phyloP scores from a whole-genome alignment of 2,797 vertebrate genomes.

The Otolemur crassicaudatus region DNA sequence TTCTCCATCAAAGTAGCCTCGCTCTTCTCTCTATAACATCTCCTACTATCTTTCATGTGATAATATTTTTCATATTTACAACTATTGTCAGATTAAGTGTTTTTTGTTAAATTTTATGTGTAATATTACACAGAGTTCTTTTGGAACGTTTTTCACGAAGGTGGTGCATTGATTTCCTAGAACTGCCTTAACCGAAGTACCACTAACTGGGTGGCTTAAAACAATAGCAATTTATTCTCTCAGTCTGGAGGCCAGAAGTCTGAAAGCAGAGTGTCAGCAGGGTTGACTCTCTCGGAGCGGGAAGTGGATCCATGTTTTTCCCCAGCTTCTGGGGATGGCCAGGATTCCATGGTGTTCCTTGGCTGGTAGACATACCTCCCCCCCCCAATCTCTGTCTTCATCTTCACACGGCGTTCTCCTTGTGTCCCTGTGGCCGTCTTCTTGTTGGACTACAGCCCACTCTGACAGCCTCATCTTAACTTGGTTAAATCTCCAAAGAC shows the following conservation, averaged over 20 bases:
- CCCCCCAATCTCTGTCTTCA: not conserved
- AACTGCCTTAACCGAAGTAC: not conserved
- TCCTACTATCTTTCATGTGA: not conserved
- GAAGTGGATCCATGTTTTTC: not conserved
- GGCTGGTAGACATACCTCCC: not conserved
- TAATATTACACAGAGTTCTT: slow-evolving; percentile 55
- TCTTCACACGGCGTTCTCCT: rapidly evolving
- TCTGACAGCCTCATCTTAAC: not conserved
- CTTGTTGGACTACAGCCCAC: not conserved
- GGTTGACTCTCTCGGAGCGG: not conserved
- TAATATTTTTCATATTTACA: slow-evolving; percentile 59
- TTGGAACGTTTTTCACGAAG: slow-evolving; percentile 39
- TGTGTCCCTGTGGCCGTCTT: not conserved
- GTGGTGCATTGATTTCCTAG: not conserved
- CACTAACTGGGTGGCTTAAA: slow-evolving; percentile 9
- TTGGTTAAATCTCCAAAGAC: slow-evolving; percentile 1
- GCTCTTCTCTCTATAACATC: not conserved
- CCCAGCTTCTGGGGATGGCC: not conserved
- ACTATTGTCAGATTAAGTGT: slow-evolving; percentile 39
- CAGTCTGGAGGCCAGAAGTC: not conserved
- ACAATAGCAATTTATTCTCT: not conserved
- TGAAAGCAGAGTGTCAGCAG: not conserved
- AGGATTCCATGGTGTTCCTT: not conserved
- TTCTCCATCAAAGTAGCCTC: not conserved
- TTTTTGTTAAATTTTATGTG: slow-evolving; percentile 64